Conservation (phyloP, 2,113 vertebrate genomes). For the Isurus oxyrinchus region DNA sequence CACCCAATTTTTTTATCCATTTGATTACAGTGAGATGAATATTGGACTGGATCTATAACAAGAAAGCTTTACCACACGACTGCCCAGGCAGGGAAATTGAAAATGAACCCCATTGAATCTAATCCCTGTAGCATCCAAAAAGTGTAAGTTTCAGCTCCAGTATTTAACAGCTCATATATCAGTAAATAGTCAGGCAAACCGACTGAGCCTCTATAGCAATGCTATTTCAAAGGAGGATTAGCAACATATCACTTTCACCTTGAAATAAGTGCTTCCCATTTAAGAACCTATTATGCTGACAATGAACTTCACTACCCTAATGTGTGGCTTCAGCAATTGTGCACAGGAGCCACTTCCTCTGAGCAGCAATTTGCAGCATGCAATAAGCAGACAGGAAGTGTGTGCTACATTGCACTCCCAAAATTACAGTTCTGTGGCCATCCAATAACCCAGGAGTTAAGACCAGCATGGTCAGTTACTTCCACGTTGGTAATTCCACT, state of each 20-base stretch:
- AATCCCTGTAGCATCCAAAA: background rate
- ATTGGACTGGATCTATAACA: background rate
- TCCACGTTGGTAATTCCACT: background rate
- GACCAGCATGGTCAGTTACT: background rate
- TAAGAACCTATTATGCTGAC: background rate
- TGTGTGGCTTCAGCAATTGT: background rate
- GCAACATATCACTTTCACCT: background rate
- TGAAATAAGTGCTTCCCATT: background rate
- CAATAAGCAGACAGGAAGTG: background rate
- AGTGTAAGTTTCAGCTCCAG: background rate
- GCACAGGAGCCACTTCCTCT: background rate
- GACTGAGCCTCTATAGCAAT: background rate
- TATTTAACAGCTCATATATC: background rate
- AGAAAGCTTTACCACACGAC: background rate
- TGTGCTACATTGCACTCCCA: background rate
- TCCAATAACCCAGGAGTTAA: background rate
- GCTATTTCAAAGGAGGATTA: conserved; percentile 11
- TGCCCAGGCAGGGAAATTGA: background rate
- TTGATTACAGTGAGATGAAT: background rate
- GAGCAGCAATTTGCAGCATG: background rate
- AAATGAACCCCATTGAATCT: background rate
- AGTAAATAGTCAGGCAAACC: background rate
- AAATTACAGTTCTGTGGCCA: background rate
- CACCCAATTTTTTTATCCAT: background rate
- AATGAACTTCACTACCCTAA: background rate